Percentiles rank a stretch among this genome's conserved stretches.
These are phyloP conservation scores for Microtus richardsoni DNA, from an alignment of 2,113 vertebrate species.

Conservation along the genomic window DNA sequence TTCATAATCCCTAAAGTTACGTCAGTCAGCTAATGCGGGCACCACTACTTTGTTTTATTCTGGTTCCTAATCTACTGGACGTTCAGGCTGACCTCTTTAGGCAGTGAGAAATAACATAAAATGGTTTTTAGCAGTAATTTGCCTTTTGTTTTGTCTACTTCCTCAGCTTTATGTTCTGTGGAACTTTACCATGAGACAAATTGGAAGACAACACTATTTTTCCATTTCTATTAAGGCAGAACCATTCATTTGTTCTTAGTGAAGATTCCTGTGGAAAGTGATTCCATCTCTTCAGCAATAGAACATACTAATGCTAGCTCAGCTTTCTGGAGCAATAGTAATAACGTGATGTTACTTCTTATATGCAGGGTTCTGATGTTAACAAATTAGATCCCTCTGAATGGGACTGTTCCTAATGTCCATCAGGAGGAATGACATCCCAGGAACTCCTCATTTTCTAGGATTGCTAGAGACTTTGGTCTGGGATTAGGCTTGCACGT, in stretches of 20 bases:
- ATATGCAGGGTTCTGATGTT: neutral
- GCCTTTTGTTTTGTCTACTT: neutral
- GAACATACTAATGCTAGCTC: neutral
- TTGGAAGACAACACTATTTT: constrained; percentile 15
- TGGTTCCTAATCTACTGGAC: neutral
- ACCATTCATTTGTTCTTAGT: neutral
- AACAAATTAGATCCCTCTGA: neutral
- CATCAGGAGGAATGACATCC: neutral
- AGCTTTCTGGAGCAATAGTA: constrained; percentile 24
- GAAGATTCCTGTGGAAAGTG: neutral
- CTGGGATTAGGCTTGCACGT: neutral
- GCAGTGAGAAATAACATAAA: neutral
- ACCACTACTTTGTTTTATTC: neutral
- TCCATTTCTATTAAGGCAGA: constrained; percentile 27
- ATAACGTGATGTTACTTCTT: neutral
- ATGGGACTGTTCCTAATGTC: neutral
- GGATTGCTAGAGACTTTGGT: neutral
- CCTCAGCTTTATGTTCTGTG: neutral
- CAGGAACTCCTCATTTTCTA: neutral
- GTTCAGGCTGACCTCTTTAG: constrained; percentile 16
- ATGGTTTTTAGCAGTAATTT: neutral
- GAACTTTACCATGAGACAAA: neutral
- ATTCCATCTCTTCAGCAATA: neutral
- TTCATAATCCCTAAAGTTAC: neutral
- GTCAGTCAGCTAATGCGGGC: neutral